A percentile compares a stretch with the other conserved stretches of the same genome.
These are phyloP conservation scores for Helicoverpa armigera DNA, from an alignment of 1,140 invertebrate species.

Conservation along the genomic window DNA sequence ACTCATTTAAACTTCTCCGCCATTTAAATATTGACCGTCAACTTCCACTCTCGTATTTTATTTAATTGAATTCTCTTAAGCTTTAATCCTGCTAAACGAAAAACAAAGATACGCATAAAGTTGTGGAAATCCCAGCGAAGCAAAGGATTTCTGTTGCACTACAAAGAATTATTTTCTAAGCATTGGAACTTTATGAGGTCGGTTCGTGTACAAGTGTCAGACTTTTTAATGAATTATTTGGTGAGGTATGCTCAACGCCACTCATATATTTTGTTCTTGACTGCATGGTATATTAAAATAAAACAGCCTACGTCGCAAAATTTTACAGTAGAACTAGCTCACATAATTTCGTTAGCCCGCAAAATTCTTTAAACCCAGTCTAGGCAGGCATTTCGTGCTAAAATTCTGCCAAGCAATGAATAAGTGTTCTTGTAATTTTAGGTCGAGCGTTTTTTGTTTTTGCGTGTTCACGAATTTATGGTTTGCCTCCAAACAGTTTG, in stretches of 20 bases:
- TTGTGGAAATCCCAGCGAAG: no score
- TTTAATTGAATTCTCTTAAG: neutral
- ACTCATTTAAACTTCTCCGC: neutral
- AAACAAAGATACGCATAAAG: neutral
- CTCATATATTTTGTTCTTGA: no score
- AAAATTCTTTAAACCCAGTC: slow-evolving; percentile 10
- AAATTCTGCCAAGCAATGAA: slow-evolving; percentile 36
- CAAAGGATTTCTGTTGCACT: no score
- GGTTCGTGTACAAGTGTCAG: no score
- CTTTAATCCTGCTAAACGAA: neutral
- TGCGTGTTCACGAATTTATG: slow-evolving; percentile 37
- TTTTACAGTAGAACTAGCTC: slow-evolving; percentile 9
- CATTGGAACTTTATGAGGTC: no score
- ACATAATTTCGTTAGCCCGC: slow-evolving; percentile 24
- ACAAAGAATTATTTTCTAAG: no score
- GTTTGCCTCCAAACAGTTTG: slow-evolving; percentile 19
- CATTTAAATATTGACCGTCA: neutral
- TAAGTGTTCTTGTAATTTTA: slow-evolving; percentile 40
- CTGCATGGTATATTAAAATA: neutral
- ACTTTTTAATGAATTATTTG: no score
- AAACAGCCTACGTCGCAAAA: neutral
- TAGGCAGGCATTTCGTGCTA: slow-evolving; percentile 19
- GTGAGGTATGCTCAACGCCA: no score
- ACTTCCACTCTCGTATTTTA: slow-evolving; percentile 4
- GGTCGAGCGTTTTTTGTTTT: slow-evolving; percentile 30